These are phyloP conservation scores for Spilogale gracilis DNA, from an alignment of 2,113 vertebrate species.

Conservation along the genomic window DNA sequence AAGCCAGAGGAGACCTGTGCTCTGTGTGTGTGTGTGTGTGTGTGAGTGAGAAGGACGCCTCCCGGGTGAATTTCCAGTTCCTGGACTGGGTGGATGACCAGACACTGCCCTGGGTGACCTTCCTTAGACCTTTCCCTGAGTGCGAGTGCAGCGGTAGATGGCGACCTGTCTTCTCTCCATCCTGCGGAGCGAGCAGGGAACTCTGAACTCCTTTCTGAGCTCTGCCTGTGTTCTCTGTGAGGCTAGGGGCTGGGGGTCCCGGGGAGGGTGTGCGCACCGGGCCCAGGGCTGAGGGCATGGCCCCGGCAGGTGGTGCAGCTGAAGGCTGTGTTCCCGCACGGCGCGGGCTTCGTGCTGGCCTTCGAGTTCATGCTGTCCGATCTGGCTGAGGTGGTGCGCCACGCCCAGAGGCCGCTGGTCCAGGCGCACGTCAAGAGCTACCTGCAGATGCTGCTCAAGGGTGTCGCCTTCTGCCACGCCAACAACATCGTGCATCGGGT, in stretches of 20 bases:
- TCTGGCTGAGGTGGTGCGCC: constrained; percentile 94
- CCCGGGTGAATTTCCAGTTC: neutral
- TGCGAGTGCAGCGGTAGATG: neutral
- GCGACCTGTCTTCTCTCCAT: neutral
- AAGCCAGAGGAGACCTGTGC: neutral
- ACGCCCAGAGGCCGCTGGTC: constrained; percentile 90
- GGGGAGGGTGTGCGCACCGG: neutral
- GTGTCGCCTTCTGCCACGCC: constrained; percentile 93
- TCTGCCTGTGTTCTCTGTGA: neutral
- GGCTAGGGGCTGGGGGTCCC: neutral
- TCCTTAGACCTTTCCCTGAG: neutral
- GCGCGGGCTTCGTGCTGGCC: constrained; percentile 93
- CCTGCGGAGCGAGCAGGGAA: neutral
- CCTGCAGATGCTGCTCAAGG: constrained; percentile 95
- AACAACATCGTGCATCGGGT: constrained; percentile 96
- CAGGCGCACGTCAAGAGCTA: constrained; percentile 94
- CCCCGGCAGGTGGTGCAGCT: constrained; percentile 92
- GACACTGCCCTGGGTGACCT: neutral
- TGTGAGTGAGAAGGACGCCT: neutral
- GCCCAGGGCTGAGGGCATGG: neutral
- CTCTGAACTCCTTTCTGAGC: neutral
- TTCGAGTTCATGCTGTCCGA: constrained; percentile 96
- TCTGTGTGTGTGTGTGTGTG: neutral
- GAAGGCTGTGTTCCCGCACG: constrained; percentile 94
- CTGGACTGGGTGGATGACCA: neutral